These are phyloP conservation scores for Sylvia borin DNA, from an alignment of 2,797 vertebrate genomes.

Conservation along the genomic window DNA sequence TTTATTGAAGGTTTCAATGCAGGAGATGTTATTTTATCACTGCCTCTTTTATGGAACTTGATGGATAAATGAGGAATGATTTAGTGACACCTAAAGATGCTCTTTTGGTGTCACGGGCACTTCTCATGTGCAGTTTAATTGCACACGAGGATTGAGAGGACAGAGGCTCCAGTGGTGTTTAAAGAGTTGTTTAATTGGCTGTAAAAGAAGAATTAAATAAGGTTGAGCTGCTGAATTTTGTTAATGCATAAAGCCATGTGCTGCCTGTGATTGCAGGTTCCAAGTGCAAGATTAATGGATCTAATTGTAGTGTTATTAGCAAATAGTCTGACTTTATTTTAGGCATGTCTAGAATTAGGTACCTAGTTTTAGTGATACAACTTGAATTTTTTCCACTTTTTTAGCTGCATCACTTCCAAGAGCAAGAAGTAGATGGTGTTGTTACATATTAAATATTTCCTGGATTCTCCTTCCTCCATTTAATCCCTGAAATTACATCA, in stretches of 20 bases:
- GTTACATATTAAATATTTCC: neutral
- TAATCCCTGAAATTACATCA: neutral
- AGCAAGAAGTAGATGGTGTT: neutral
- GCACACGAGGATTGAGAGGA: conserved; percentile 49
- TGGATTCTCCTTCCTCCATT: conserved; percentile 15
- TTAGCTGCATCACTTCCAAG: conserved; percentile 5
- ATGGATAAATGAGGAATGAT: conserved; percentile 39
- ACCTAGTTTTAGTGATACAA: neutral
- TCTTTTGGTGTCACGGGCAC: conserved; percentile 29
- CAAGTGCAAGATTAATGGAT: conserved; percentile 73
- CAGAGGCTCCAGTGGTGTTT: conserved; percentile 64
- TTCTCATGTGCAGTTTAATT: conserved; percentile 66
- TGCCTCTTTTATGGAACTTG: conserved; percentile 6
- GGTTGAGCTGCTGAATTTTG: conserved; percentile 75
- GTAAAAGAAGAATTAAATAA: conserved; percentile 77
- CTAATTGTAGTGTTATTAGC: conserved; percentile 63
- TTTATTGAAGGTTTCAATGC: neutral
- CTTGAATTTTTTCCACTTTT: neutral
- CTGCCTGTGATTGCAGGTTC: conserved; percentile 65
- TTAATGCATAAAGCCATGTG: conserved; percentile 44
- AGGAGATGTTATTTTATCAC: conserved; percentile 11
- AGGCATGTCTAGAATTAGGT: conserved; percentile 33
- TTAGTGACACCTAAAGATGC: conserved; percentile 22
- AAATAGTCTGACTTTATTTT: conserved; percentile 59
- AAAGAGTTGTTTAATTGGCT: conserved; percentile 80